Base-by-base conservation (phyloP, 2,888 invertebrate genomes). In the Melinaea marsaeus region DNA sequence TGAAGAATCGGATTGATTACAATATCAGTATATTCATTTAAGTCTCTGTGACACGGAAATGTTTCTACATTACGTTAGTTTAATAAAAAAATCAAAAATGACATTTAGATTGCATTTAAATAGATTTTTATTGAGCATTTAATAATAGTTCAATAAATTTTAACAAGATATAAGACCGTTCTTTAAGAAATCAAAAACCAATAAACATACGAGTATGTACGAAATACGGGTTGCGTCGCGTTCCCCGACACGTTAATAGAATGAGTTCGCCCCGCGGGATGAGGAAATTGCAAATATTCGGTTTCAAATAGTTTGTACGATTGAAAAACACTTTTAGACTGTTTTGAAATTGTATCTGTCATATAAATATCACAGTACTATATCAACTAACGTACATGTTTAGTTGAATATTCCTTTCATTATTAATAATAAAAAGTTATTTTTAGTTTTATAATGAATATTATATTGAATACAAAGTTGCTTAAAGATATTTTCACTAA, bases 241-340 rank as follows among this genome's bases (percentile, higher is more conserved):
- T 32, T 32, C 51, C 32, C 51, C n/a, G 32, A 51, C 11, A 32
- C 51, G 32, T 51, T 51, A 32, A 32, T 51, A 6, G 51, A 32
- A 51, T 32, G 32, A 51, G 32, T 51, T 51, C 32, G 32, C 9
- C 22, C 22, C 2, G 32, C 51, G 51, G 7, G 51, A 51, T 51
- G 51, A 2, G 32, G 51, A 51, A 51, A 51, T 51, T 51, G 51
- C 51, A 51, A 32, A 32, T 51, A 51, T 51, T 32, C 32, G 51
- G 32, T n/a, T 51, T 32, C 22, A 51, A 51, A 51, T n/a, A n/a
- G 51, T 51, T 51, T 51, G 13, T 32, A 22, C 11, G 51, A 51
- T 32, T 51, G 22, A 51, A 51, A 51, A 51, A 32, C 32, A 51
- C 32, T 32, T 51, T 51, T 51, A 51, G 32, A 51, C 32, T 51